Evolutionary conservation across 2,888 invertebrate species (phyloP), one percentile per base, ranked within the genome.

Genomic region (Chrysolina americana): DNA sequence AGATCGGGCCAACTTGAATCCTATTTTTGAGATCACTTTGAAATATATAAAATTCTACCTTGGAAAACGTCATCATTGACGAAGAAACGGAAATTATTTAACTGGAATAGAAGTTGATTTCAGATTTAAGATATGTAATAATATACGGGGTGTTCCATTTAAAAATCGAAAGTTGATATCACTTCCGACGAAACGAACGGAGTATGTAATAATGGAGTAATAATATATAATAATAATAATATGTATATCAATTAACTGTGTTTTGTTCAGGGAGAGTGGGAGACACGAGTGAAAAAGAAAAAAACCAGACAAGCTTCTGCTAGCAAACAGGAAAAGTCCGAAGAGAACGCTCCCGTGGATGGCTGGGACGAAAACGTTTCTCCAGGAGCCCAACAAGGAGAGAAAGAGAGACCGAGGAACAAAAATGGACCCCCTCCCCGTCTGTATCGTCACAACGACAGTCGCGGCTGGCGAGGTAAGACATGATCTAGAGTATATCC

Each of bases 231-330:
- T 63, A 17, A 23, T 48, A 13, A 44, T n/a, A 56, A 69, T 41
- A 69, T 17, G 15, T 11, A 41, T 62, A 47, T 59, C 4, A 62
- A n/a, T 15, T 17, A 41, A 21, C 28, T 36, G 15, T 53, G 23
- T 28, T 41, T 5, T 70, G n/a, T 87, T 0, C 87, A 94, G 93
- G 93, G 94, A 83, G 95, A 95, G 86, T 96, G 96, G 96, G 95
- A 95, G 85, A 94, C 93, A 75, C 92, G 91, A 50, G 87, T 85
- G 71, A 94, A 95, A 79, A 96, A 96, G 89, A 96, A 96, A 90
- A 96, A 95, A 91, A 96, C 95, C 89, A 94, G 93, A 86, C 91
- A 93, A 84, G 92, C 93, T 1, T 83, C 85, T 6, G 76, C 80
- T 17, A 82, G 91, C 90, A 82, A 85, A 75, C 82, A 83, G 69